These are phyloP conservation scores for Macrotrachela quadricornifera DNA, from an alignment of 1,140 invertebrate genomes.

Conservation along the genomic window DNA sequence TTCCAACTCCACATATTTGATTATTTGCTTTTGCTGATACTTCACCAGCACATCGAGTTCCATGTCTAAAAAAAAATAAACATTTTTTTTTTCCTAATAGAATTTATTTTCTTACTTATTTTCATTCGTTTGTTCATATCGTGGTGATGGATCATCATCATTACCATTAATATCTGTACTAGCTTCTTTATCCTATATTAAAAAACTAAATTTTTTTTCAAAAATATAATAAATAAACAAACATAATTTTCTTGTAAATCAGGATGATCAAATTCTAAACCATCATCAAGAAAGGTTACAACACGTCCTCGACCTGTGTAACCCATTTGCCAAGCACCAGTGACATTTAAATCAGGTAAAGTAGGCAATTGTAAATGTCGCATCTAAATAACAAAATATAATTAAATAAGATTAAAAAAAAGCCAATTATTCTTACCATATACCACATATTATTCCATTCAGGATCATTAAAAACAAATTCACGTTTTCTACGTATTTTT, in stretches of 20 bases:
- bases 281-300: slow-evolving; percentile 30
- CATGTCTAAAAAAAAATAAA: slow-evolving; percentile 37
- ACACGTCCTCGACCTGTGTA: slow-evolving; percentile 26
- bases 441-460: slow-evolving; percentile 92
- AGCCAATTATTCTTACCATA: slow-evolving; percentile 9
- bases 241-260: slow-evolving; percentile 51
- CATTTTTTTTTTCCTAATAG: background rate
- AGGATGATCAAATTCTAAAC: slow-evolving; percentile 27
- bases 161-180: slow-evolving; percentile 89
- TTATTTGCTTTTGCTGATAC: slow-evolving; percentile 92
- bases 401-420: slow-evolving; percentile 21
- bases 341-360: slow-evolving; percentile 26
- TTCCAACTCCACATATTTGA: slow-evolving; percentile 78
- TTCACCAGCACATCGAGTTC: slow-evolving; percentile 89
- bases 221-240: too few species aligned
- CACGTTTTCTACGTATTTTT: too few species aligned
- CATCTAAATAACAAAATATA: too few species aligned
- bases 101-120: slow-evolving; percentile 10
- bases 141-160: slow-evolving; percentile 35
- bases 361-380: too few species aligned
- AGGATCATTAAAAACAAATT: slow-evolving; percentile 53
- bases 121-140: slow-evolving; percentile 32
- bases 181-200: slow-evolving; percentile 47
- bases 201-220: too few species aligned
- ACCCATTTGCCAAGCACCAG: slow-evolving; percentile 36